These are phyloP conservation scores for Paralichthys olivaceus DNA, from an alignment of 2,113 vertebrate genomes.

Conservation along the genomic window DNA sequence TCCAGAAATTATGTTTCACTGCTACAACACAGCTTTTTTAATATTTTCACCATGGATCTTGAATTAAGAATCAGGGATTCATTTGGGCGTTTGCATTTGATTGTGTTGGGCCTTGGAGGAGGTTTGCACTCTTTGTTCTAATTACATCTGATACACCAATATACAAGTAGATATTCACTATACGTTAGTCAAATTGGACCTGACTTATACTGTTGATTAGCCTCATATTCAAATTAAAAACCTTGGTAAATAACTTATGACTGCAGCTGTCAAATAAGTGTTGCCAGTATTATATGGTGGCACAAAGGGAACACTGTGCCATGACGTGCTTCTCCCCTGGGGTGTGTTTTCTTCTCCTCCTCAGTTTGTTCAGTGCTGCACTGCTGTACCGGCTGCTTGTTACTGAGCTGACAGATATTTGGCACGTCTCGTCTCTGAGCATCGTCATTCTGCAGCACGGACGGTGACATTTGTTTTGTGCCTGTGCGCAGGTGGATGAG, in stretches of 20 bases:
- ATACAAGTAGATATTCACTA: no score
- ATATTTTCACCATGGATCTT: no score
- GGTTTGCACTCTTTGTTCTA: no score
- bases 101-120: no score
- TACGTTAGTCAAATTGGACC: no score
- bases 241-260: background rate
- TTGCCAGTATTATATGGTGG: constrained; percentile 33
- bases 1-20: no score
- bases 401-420: constrained; percentile 35
- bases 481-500: constrained; percentile 24
- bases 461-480: constrained; percentile 11
- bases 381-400: constrained; percentile 13
- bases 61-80: no score
- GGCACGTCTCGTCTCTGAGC: constrained; percentile 5
- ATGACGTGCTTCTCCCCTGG: constrained; percentile 43
- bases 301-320: constrained; percentile 36
- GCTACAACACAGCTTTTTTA: no score
- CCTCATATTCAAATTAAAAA: background rate
- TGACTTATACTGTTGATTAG: no score
- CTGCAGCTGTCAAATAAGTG: background rate
- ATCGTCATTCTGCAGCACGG: constrained; percentile 15
- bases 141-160: no score
- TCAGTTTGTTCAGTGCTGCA: constrained; percentile 17
- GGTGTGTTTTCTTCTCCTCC: constrained; percentile 3
- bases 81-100: no score